These are phyloP conservation scores for Toxonevra muliebris DNA, from an alignment of 2,888 invertebrate species.

Conservation along the genomic window DNA sequence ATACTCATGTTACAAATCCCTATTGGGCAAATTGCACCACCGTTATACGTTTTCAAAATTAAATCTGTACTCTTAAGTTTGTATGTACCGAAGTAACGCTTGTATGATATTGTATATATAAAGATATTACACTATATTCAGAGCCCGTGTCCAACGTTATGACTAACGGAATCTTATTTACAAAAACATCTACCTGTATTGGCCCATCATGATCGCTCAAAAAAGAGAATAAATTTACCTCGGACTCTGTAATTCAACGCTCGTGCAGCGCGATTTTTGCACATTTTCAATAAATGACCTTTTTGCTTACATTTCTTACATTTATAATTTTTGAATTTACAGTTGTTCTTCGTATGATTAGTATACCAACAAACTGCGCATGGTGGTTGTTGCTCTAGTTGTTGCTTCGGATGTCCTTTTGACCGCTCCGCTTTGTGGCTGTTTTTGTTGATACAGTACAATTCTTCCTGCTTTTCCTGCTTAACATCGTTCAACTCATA, in stretches of 20 bases:
- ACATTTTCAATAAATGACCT: conserved; percentile 39
- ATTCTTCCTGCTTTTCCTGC: no score
- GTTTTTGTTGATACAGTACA: conserved; percentile 9
- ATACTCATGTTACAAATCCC: conserved; percentile 32
- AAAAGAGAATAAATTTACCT: conserved; percentile 19
- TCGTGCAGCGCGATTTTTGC: conserved; percentile 23
- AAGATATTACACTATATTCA: conserved; percentile 31
- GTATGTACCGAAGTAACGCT: no score
- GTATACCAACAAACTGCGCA: conserved; percentile 33
- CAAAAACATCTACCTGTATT: conserved; percentile 18
- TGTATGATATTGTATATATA: no score
- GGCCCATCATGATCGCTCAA: conserved; percentile 18
- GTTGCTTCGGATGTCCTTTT: no score
- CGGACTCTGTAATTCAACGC: conserved; percentile 18
- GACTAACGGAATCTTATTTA: conserved; percentile 20
- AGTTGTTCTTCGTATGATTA: conserved; percentile 28
- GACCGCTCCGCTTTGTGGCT: conserved; percentile 13
- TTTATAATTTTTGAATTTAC: conserved; percentile 36
- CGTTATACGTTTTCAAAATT: conserved; percentile 20
- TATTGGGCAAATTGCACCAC: conserved; percentile 23
- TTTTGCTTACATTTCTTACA: conserved; percentile 36
- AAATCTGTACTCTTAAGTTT: conserved; percentile 11
- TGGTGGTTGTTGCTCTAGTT: no score
- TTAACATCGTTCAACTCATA: no score
- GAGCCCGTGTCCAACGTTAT: conserved; percentile 38